Evolutionary conservation across 1,140 invertebrate species (phyloP), one percentile per base, ranked within the genome.

Genomic region (Anastrepha obliqua): DNA sequence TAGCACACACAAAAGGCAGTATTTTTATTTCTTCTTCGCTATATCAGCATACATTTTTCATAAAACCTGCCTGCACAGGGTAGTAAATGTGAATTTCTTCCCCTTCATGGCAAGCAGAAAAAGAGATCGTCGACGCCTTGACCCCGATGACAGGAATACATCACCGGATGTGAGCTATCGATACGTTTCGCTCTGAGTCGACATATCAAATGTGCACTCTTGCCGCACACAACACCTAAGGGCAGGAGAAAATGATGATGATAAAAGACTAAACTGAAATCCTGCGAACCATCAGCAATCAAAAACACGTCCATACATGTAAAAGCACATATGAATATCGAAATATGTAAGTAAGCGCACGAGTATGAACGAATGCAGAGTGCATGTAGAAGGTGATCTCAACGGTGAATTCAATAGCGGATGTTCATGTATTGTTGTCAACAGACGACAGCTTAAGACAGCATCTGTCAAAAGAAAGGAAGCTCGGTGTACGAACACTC

Each of bases 121-220:
- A 47, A 0, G 64, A 51, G 44, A 81, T 81, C 74, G n/a, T 81
- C 47, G 8, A 29, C 47, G 74, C 74, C 47, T 81, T 81, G 74
- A 55, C 74, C 74, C 20, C 74, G 74, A 55, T 81, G 74, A 81
- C 74, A 81, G 74, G 74, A 55, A 81, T 81, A 81, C 74, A 81
- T 81, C 55, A 81, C 74, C 44, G 74, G 74, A 81, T 81, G 74
- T 81, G 44, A 55, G 74, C 74, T 20, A 81, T 81, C 55, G 74
- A 81, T 81, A 81, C 55, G 44, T n/a, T 29, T 70, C 67, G 67
- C 9, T 13, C 3, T 0, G 5, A 70, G n/a, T 6, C 74, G 17
- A 29, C 44, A 47, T 15, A 81, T 11, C 70, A 47, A 44, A 20
- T 11, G 51, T 55, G 11, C 6, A 39, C 11, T 13, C 39, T 42